A percentile compares a stretch with the other conserved stretches of the same genome.
These are phyloP conservation scores for Aricia artaxerxes DNA, from an alignment of 2,888 invertebrate genomes.

Conservation along the genomic window DNA sequence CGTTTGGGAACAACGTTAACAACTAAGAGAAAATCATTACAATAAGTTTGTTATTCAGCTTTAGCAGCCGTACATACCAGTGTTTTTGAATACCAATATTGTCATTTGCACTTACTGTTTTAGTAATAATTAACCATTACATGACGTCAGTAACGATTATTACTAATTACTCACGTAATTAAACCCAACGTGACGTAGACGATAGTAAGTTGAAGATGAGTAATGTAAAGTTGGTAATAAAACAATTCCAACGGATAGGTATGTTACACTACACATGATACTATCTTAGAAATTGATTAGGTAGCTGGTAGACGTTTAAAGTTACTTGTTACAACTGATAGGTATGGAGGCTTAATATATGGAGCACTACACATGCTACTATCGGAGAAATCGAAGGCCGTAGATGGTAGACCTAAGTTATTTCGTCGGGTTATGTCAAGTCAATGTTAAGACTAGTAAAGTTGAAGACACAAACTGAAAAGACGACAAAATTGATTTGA, in stretches of 20 bases:
- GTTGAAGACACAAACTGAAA: too few relatives aligned
- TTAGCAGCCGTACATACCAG: neutral
- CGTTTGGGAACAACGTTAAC: neutral
- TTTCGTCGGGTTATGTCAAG: too few relatives aligned
- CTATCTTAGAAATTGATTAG: neutral
- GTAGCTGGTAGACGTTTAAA: too few relatives aligned
- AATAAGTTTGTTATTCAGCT: neutral
- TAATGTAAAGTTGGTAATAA: neutral
- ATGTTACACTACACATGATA: neutral
- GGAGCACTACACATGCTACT: neutral
- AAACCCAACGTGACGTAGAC: neutral
- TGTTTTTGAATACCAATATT: neutral
- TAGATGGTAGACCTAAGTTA: neutral
- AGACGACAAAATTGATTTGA: too few relatives aligned
- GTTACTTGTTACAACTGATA: neutral
- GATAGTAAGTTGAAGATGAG: neutral
- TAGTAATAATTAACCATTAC: neutral
- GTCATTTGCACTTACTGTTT: neutral
- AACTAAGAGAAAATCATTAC: neutral
- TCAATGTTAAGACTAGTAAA: too few relatives aligned
- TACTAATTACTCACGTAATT: conserved; percentile 10
- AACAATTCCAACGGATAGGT: neutral
- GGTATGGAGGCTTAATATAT: neutral
- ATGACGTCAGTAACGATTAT: conserved; percentile 2
- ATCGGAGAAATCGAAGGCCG: neutral